Base-by-base conservation (phyloP, 1,140 invertebrate genomes). In the Periplaneta americana region DNA sequence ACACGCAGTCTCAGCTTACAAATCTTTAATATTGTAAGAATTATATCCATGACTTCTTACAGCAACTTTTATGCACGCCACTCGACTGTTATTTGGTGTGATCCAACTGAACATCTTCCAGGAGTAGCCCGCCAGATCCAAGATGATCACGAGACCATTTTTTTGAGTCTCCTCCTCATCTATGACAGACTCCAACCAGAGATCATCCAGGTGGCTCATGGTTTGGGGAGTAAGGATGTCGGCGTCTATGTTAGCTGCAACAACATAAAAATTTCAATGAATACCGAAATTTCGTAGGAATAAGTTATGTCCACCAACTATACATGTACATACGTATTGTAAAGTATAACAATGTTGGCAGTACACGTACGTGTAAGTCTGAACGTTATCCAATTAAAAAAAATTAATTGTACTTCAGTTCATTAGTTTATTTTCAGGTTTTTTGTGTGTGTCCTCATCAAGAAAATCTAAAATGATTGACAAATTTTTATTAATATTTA, bases 241-340 rank as follows among this genome's bases (percentile, higher is more conserved):
- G 8, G 3, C 6, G 32, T 76, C 75, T 34, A 76, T 28, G 34
- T 76, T 76, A n/a, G n/a, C 75, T 76, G 75, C 87, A 66, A 66
- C 22, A 66, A n/a, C n/a, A n/a, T n/a, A n/a, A n/a, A n/a, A n/a
- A n/a, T n/a, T n/a, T n/a, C n/a, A n/a, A n/a, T n/a, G n/a, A n/a
- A n/a, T n/a, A n/a, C n/a, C n/a, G n/a, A n/a, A n/a, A n/a, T n/a
- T n/a, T n/a, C n/a, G n/a, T n/a, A n/a, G n/a, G n/a, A n/a, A n/a
- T n/a, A n/a, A n/a, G n/a, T n/a, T n/a, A n/a, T n/a, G n/a, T n/a
- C n/a, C n/a, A n/a, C n/a, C n/a, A n/a, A n/a, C n/a, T n/a, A n/a
- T n/a, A n/a, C n/a, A n/a, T n/a, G n/a, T n/a, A n/a, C n/a, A n/a
- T n/a, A n/a, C n/a, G n/a, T n/a, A n/a, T n/a, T n/a, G n/a, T n/a